A percentile compares a stretch with the other conserved stretches of the same genome.
phyloP scores from a whole-genome alignment of 1,140 invertebrate species.

The Neoseiulus cucumeris region DNA sequence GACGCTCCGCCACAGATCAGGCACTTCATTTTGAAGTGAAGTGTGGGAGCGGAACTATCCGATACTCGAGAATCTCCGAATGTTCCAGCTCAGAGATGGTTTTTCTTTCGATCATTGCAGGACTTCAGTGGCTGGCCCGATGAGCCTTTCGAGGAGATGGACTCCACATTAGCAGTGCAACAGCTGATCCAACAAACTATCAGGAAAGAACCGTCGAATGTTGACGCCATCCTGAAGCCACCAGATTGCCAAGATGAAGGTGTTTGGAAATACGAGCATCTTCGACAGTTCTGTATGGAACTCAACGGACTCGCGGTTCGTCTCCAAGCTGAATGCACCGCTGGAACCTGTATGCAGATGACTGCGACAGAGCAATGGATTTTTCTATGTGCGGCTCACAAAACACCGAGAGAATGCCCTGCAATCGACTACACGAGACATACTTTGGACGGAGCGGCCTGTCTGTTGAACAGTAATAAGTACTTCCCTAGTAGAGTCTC shows the following conservation, averaged over 20 bases:
- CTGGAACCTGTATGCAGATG: slow-evolving; percentile 94
- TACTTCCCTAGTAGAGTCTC: slow-evolving; percentile 98
- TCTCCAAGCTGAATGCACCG: slow-evolving; percentile 82
- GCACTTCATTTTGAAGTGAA: neutral
- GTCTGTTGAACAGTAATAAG: slow-evolving; percentile 95
- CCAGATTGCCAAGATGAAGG: slow-evolving; percentile 95
- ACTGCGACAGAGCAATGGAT: slow-evolving; percentile 99
- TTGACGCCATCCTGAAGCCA: slow-evolving; percentile 81
- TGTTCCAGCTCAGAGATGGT: neutral
- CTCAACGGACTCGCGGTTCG: slow-evolving; percentile 85
- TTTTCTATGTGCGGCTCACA: slow-evolving; percentile 97
- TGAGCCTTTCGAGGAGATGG: slow-evolving; percentile 98
- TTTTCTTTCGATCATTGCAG: slow-evolving; percentile 24
- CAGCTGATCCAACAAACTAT: slow-evolving; percentile 33
- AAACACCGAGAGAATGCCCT: slow-evolving; percentile 98
- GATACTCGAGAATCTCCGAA: neutral
- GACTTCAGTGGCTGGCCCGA: slow-evolving; percentile 95
- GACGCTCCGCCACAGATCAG: neutral
- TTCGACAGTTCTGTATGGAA: slow-evolving; percentile 97
- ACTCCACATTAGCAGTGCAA: slow-evolving; percentile 91
- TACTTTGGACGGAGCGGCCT: slow-evolving; percentile 96
- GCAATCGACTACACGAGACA: slow-evolving; percentile 98
- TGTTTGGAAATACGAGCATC: slow-evolving; percentile 99
- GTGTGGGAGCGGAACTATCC: neutral
- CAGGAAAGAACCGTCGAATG: slow-evolving; percentile 59